Evolutionary conservation across 1,140 invertebrate species (phyloP), one percentile per base, ranked within the genome.

Genomic region (Apis cerana): DNA sequence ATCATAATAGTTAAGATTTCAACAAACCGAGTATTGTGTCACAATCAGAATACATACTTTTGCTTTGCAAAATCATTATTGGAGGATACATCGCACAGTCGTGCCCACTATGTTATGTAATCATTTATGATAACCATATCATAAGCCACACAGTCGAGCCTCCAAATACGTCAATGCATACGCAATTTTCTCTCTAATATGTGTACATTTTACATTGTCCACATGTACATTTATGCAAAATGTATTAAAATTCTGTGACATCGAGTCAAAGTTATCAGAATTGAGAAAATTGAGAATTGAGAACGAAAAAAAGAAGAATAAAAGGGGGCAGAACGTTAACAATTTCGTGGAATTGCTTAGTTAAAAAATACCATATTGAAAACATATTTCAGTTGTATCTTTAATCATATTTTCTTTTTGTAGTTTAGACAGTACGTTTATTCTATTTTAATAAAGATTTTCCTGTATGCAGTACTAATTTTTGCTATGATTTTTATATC

Each of bases 71-170:
- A 84, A 86, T 80, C 13, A 17, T 19, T 86, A 75, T 80, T 54
- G 23, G 52, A 72, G 23, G 58, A 77, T 74, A 82, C 74, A 70
- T 77, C n/a, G 54, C 15, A 23, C 1, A 65, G 54, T 52, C 78
- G 78, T 84, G 85, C 83, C 83, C 79, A 74, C 75, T 27, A 2
- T 13, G 59, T 88, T 87, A 88, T 85, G 87, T 80, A 88, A 88
- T 85, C 27, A 85, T 78, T 58, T 56, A 27, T 56, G 87, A 88
- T 88, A 88, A 88, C 52, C 59, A 23, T 85, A 85, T 87, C 72
- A 21, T 23, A 67, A 23, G 58, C 62, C 70, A 82, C 11, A 80
- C 33, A 50, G 79, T 33, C 87, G 86, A 88, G 87, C 86, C 86
- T 85, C 87, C 83, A 83, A 58, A 70, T 58, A 85, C 86, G 87